Conservation (phyloP, 2,113 vertebrate genomes). For the Neomonachus schauinslandi region DNA sequence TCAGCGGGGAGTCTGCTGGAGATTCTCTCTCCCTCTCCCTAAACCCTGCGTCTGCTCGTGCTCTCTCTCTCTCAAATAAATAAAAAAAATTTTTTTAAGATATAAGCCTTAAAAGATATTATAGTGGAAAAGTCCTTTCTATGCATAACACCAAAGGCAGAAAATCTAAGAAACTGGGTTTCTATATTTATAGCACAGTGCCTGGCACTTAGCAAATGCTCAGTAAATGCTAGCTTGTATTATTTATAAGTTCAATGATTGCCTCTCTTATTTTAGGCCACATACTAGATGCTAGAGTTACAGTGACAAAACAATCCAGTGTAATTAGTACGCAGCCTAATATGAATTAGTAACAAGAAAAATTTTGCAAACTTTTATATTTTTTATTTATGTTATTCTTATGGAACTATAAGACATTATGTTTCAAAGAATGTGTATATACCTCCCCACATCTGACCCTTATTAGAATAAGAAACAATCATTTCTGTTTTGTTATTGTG, state of each 20-base stretch:
- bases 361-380: background rate
- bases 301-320: background rate
- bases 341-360: conserved; percentile 2
- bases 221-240: background rate
- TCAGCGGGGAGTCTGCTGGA: background rate
- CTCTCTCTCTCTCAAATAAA: background rate
- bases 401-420: background rate
- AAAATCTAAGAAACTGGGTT: background rate
- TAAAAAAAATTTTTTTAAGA: background rate
- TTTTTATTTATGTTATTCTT: background rate
- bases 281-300: background rate
- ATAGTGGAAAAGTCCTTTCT: background rate
- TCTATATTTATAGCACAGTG: background rate
- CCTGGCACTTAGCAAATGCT: background rate
- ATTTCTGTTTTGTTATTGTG: background rate
- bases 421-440: background rate
- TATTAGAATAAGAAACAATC: background rate
- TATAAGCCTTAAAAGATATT: conserved; percentile 6
- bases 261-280: background rate
- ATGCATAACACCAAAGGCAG: background rate
- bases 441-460: background rate
- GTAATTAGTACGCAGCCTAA: background rate
- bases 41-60: background rate
- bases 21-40: background rate
- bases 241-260: background rate